Evolutionary conservation across 1,140 invertebrate species (phyloP).

Genomic region (Theocolax elegans): DNA sequence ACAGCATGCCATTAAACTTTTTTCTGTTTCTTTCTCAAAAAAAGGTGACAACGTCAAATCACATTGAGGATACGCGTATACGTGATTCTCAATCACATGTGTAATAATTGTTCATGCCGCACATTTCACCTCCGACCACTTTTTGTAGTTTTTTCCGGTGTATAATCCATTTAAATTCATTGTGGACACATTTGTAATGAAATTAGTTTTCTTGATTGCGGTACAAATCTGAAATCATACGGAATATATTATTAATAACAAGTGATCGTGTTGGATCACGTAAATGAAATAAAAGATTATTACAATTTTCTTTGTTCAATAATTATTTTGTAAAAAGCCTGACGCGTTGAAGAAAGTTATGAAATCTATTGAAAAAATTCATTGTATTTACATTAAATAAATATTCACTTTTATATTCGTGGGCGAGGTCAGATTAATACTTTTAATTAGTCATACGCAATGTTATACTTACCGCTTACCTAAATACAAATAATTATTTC

Average conservation of each 20-base stretch:
- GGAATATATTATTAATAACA: conserved; percentile 27
- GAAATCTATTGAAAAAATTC: not conserved
- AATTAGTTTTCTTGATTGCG: conserved; percentile 63
- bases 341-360: not conserved
- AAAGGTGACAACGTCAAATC: conserved; percentile 63
- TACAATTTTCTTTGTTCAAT: conserved; percentile 5
- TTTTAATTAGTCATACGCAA: conserved; percentile 11
- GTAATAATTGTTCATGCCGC: conserved; percentile 56
- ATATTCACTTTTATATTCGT: not conserved
- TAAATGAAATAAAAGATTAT: not conserved
- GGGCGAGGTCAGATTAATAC: not conserved
- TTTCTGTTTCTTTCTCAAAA: conserved; percentile 51
- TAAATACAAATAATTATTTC: conserved; percentile 1
- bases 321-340: too few species aligned
- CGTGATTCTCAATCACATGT: conserved; percentile 39
- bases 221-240: conserved; percentile 65
- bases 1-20: conserved; percentile 43
- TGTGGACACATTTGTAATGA: conserved; percentile 62
- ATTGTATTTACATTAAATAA: not conserved
- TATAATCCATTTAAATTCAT: conserved; percentile 58
- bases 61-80: conserved; percentile 50
- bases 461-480: conserved; percentile 37
- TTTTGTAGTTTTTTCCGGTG: conserved; percentile 56
- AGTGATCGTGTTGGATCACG: too few species aligned
- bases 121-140: conserved; percentile 57